Conservation (phyloP, 2,797 vertebrate genomes). For the Leucoraja ocellata region DNA sequence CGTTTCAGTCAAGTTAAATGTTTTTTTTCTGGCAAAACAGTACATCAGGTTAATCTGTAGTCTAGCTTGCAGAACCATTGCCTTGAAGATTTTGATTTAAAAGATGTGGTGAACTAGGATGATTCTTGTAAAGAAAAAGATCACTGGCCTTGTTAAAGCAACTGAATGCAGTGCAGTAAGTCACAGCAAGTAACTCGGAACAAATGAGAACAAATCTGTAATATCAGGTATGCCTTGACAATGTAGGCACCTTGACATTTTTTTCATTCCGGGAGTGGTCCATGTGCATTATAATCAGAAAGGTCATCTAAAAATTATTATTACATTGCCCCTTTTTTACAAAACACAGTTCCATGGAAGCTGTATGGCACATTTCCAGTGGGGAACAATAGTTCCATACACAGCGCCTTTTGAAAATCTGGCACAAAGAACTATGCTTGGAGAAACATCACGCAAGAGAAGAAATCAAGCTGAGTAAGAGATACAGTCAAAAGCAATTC, state of each 20-base stretch:
- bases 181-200: background rate
- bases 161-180: background rate
- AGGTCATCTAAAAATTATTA: slow-evolving; percentile 1
- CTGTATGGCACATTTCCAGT: background rate
- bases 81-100: background rate
- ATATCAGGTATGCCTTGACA: background rate
- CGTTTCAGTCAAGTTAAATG: too few species aligned
- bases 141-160: background rate
- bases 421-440: background rate
- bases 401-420: background rate
- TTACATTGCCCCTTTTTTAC: background rate
- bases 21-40: too few species aligned
- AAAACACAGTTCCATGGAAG: background rate
- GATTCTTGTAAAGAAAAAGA: background rate
- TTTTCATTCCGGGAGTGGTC: background rate
- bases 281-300: background rate
- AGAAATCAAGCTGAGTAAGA: background rate
- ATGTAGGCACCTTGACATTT: background rate
- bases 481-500: background rate
- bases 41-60: too few species aligned
- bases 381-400: background rate
- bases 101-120: background rate
- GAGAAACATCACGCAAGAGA: background rate
- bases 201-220: background rate
- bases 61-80: background rate